Evolutionary conservation across 1,140 invertebrate genomes (phyloP).

Genomic region (Tetranychus cinnabarinus): DNA sequence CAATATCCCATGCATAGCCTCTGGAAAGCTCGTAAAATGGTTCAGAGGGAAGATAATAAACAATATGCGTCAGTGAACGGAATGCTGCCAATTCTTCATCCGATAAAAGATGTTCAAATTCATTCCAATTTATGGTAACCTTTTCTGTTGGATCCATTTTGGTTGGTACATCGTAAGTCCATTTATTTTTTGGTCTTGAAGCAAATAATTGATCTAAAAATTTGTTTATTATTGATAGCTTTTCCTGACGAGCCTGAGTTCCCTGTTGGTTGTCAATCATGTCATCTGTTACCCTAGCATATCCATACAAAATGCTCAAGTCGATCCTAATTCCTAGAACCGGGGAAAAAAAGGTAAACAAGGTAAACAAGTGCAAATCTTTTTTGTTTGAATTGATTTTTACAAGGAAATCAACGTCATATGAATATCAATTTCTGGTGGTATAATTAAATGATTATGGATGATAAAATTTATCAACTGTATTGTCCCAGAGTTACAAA

Average conservation of each 20-base stretch:
- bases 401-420: too few relatives aligned
- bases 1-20: not conserved
- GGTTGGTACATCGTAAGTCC: not conserved
- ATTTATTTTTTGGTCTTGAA: not conserved
- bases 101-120: not conserved
- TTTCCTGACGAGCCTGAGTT: not conserved
- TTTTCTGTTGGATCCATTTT: not conserved
- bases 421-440: too few relatives aligned
- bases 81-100: not conserved
- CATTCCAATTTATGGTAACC: not conserved
- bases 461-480: too few relatives aligned
- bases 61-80: not conserved
- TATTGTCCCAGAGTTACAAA: too few relatives aligned
- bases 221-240: not conserved
- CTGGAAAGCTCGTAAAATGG: not conserved
- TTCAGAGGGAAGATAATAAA: not conserved
- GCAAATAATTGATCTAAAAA: not conserved
- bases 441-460: too few relatives aligned
- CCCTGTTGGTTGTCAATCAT: not conserved
- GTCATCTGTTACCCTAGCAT: not conserved
- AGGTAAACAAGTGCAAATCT: not conserved
- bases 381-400: not conserved
- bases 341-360: not conserved
- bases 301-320: not conserved
- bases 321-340: not conserved